These are phyloP conservation scores for Lucilia sericata DNA, from an alignment of 1,140 invertebrate genomes.

Conservation along the genomic window DNA sequence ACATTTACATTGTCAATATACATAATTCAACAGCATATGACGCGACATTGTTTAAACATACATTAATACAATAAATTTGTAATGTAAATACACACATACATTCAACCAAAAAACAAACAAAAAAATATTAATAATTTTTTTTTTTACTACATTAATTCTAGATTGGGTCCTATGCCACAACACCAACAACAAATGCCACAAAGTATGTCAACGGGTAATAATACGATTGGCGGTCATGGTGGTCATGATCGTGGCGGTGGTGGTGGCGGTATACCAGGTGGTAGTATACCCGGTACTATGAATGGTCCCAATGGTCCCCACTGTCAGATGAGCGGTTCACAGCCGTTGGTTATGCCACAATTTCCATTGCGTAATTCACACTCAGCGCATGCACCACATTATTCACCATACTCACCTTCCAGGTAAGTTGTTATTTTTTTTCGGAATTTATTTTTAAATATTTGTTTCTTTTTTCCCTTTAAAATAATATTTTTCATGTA, in stretches of 20 bases:
- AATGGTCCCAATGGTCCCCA: slow-evolving; percentile 63
- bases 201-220: slow-evolving; percentile 68
- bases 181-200: slow-evolving; percentile 67
- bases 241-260: slow-evolving; percentile 62
- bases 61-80: slow-evolving; percentile 27
- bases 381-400: slow-evolving; percentile 78
- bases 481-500: slow-evolving; percentile 8
- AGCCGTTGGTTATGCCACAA: slow-evolving; percentile 82
- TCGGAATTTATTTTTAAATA: background rate
- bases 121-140: background rate
- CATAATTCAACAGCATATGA: slow-evolving; percentile 43
- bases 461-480: background rate
- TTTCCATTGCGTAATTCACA: slow-evolving; percentile 80
- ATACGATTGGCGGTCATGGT: slow-evolving; percentile 65
- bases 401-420: slow-evolving; percentile 87
- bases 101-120: background rate
- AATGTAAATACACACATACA: slow-evolving; percentile 20
- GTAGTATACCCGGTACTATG: slow-evolving; percentile 50
- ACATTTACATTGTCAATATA: slow-evolving; percentile 42
- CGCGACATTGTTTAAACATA: slow-evolving; percentile 28
- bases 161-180: slow-evolving; percentile 59
- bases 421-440: slow-evolving; percentile 68
- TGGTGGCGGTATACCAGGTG: slow-evolving; percentile 50
- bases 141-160: slow-evolving; percentile 48
- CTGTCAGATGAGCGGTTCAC: slow-evolving; percentile 72